Base-by-base conservation (phyloP, 2,888 invertebrate genomes). In the Mesorhabditis sp. region DNA sequence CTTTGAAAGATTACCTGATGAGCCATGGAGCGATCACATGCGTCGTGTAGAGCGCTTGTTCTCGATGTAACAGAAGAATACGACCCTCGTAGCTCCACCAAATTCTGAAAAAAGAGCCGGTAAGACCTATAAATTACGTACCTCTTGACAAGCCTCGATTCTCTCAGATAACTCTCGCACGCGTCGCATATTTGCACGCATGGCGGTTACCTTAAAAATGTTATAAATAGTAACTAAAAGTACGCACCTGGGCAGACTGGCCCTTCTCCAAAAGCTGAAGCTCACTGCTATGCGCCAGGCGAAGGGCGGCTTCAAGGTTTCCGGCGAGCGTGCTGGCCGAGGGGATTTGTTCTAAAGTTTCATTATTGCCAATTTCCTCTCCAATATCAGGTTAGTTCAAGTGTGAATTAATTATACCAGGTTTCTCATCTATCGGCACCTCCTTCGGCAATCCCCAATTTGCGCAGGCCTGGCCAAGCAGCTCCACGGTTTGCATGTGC, bases 21-120 rank as follows among this genome's bases (percentile, higher is more conserved):
- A n/a, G 80, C 80, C 70, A 83, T 75, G 68, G 83, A 81, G 50
- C 80, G 76, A 71, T 84, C 84, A 71, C 84, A 84, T 1, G 84
- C 84, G 71, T 84, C 81, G 70, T 84, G 84, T 45, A 84, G 75
- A 4, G 82, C 80, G 4, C 78, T 82, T 6, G 84, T 84, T 42
- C 83, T 71, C n/a, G 77, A 80, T 10, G 83, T 80, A 4, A 84
- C 84, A 44, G 80, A 75, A 44, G 76, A 67, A 67, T 84, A 84
- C 28, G 80, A 78, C 13, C 72, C 71, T 15, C 71, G 70, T 7
- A 84, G 70, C 43, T 84, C 80, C 13, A 67, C 68, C 74, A 84
- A 76, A 41, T 72, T 83, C 82, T 83, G 68, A n/a, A 78, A 62
- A 5, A 4, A 62, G 61, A 45, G 13, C 70, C 3, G 5, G 5